phyloP scores from a whole-genome alignment of 2,888 invertebrate species.

The Trichopoda pennipes region DNA sequence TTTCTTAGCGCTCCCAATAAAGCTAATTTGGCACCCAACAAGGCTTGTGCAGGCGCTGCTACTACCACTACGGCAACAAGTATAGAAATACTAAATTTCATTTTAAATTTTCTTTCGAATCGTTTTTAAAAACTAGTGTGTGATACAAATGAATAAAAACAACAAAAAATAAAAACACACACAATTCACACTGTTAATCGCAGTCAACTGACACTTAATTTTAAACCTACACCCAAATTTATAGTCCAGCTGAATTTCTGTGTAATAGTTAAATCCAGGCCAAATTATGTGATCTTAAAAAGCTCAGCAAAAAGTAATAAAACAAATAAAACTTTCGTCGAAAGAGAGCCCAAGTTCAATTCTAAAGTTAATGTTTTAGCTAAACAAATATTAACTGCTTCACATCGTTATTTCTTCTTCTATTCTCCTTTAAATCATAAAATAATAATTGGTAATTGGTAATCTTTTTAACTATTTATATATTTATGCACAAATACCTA shows the following conservation, averaged over 20 bases:
- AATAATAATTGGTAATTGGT: conserved; percentile 9
- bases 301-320: conserved; percentile 18
- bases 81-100: conserved; percentile 74
- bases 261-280: conserved; percentile 49
- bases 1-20: conserved; percentile 73
- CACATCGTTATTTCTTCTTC: neutral
- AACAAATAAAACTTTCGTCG: conserved; percentile 25
- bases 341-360: conserved; percentile 42
- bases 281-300: conserved; percentile 51
- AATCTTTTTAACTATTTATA: neutral
- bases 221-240: conserved; percentile 75
- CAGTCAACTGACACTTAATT: conserved; percentile 75
- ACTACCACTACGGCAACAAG: conserved; percentile 73
- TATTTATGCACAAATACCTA: neutral
- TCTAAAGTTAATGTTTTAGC: conserved; percentile 32
- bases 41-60: conserved; percentile 72
- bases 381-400: conserved; percentile 11
- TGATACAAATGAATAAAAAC: neutral
- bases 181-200: conserved; percentile 50
- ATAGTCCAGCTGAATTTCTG: conserved; percentile 71
- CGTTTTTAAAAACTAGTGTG: neutral
- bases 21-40: conserved; percentile 77
- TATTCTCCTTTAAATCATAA: neutral
- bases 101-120: conserved; percentile 48
- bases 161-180: too few species aligned